phyloP scores from a whole-genome alignment of 2,888 invertebrate species.

The Graphium colonna region DNA sequence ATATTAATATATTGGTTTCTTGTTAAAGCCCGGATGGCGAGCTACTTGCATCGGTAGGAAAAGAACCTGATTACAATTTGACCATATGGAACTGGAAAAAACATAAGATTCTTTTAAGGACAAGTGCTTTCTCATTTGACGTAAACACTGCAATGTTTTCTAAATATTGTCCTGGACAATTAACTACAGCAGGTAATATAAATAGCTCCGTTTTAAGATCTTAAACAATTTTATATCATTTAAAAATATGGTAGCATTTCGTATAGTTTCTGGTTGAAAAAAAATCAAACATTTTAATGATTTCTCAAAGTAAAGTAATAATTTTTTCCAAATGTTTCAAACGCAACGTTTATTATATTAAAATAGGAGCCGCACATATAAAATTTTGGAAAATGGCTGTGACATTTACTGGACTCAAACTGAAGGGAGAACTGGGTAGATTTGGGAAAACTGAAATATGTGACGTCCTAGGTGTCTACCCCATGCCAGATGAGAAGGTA shows the following conservation, averaged over 20 bases:
- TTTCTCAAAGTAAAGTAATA: too few species aligned
- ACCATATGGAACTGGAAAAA: conserved; percentile 94
- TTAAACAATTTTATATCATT: too few species aligned
- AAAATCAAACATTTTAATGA: too few species aligned
- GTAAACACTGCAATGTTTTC: conserved; percentile 91
- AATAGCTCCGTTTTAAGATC: too few species aligned
- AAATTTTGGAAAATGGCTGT: conserved; percentile 96
- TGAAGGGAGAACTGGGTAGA: conserved; percentile 92
- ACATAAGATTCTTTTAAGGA: conserved; percentile 86
- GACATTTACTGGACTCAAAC: conserved; percentile 94
- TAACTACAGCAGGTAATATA: conserved; percentile 86
- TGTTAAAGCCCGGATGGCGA: conserved; percentile 88
- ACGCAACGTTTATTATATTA: neutral
- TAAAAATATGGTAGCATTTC: too few species aligned
- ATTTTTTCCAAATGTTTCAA: neutral
- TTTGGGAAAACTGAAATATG: conserved; percentile 96
- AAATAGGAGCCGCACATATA: conserved; percentile 84
- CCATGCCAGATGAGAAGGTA: conserved; percentile 94
- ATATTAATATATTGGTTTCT: too few species aligned
- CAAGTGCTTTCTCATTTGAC: conserved; percentile 91
- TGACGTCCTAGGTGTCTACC: conserved; percentile 90
- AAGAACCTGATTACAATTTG: conserved; percentile 91
- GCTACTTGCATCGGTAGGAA: conserved; percentile 89
- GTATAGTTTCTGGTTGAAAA: too few species aligned
- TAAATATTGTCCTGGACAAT: conserved; percentile 86